Base-by-base conservation (phyloP, 92 coral and sea anemone genomes). In the Palythoa caribaeorum region DNA sequence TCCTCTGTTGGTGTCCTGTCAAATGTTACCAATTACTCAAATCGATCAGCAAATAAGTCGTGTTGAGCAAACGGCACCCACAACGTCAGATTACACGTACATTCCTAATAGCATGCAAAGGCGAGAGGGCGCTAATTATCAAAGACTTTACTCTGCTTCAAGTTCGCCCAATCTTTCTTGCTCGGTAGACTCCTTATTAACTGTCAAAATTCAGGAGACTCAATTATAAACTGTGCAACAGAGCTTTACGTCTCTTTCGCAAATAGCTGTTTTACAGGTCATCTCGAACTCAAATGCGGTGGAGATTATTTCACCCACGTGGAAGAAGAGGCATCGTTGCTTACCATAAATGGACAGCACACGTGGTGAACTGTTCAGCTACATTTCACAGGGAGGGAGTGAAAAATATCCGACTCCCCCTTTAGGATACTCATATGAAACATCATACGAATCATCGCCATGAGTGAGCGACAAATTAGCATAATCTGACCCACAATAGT, bases 81-180 rank as follows among this genome's bases (percentile, higher is more conserved):
- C 92, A 1, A 91, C 94, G 11, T 93, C 94, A 50, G 98, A 93
- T 69, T 95, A 94, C 77, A 93, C 91, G 98, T 95, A 81, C 88
- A 62, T 90, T 52, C 93, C 89, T 55, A 78, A 88, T 51, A 89
- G 86, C 60, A 89, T 78, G 19, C 90, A 89, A 10, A 90, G 86
- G 2, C 69, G 79, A 60, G 79, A 88, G 62, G 88, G 90, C 14
- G 76, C 77, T 48, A 92, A 92, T 54, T 92, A 80, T 80, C 28
- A 28, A 28, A 28, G 28, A 28, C 28, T 28, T 28, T 28, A 28
- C 28, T 28, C 28, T 28, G 28, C 92, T 37, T 93, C 89, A 8
- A 95, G 98, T 87, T 91, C 94, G 36, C 98, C 98, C 21, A 94
- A 91, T 77, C 84, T 95, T 74, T 85, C 89, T 53, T 88, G 90